A percentile compares a stretch with the other conserved stretches of the same genome.
These are phyloP conservation scores for Psilanteris sp. DNA, from an alignment of 1,140 invertebrate species.

Conservation along the genomic window DNA sequence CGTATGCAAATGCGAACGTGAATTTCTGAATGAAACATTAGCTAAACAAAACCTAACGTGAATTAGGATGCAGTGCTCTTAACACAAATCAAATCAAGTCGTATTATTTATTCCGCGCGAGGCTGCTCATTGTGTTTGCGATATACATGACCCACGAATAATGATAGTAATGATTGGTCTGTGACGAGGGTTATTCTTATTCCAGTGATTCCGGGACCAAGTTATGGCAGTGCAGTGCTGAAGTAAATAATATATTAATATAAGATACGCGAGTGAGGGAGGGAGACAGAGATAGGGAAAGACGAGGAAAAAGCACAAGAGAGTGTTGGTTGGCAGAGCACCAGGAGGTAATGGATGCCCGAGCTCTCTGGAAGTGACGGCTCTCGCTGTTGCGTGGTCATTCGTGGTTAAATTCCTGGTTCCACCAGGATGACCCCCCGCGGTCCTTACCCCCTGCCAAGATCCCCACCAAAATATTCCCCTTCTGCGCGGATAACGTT, in stretches of 20 bases:
- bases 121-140: conserved; percentile 44
- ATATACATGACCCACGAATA: conserved; percentile 67
- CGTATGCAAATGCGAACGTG: conserved; percentile 27
- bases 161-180: conserved; percentile 79
- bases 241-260: conserved; percentile 80
- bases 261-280: conserved; percentile 70
- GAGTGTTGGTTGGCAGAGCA: conserved; percentile 75
- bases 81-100: conserved; percentile 55
- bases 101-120: conserved; percentile 47
- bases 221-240: conserved; percentile 69
- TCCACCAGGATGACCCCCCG: conserved; percentile 73
- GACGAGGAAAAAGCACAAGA: conserved; percentile 7
- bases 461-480: conserved; percentile 54
- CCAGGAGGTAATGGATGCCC: conserved; percentile 79
- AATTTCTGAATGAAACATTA: conserved; percentile 47
- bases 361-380: conserved; percentile 77
- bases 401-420: conserved; percentile 79
- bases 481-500: conserved; percentile 5
- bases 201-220: conserved; percentile 52
- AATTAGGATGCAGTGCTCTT: conserved; percentile 45
- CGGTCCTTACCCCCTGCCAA: conserved; percentile 76
- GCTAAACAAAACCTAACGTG: conserved; percentile 32
- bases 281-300: conserved; percentile 41
- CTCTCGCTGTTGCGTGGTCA: conserved; percentile 78
- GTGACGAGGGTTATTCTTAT: conserved; percentile 76